phyloP scores from a whole-genome alignment of 2,113 vertebrate genomes.

The Prionailurus viverrinus region DNA sequence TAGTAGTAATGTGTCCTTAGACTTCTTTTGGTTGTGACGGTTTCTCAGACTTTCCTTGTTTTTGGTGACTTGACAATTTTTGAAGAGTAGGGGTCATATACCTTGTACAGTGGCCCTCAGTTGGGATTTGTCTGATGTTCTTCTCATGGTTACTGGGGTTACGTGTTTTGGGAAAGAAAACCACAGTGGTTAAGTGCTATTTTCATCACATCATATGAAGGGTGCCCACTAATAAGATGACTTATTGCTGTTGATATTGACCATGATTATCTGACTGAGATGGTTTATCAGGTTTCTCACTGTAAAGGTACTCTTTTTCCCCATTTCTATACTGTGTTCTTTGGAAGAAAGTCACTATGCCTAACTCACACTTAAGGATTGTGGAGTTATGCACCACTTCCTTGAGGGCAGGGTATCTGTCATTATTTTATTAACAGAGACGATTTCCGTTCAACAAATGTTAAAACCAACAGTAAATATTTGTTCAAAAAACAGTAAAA shows the following conservation, averaged over 20 bases:
- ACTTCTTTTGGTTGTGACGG: not conserved
- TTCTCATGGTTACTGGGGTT: slow-evolving; percentile 19
- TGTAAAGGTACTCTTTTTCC: not conserved
- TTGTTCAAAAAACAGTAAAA: slow-evolving; percentile 44
- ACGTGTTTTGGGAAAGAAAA: not conserved
- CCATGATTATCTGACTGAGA: not conserved
- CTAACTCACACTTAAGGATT: not conserved
- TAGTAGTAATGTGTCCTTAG: not conserved
- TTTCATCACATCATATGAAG: not conserved
- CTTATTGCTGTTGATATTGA: slow-evolving; percentile 36
- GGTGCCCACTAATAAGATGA: not conserved
- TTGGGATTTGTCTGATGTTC: slow-evolving; percentile 38
- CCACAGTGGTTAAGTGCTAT: not conserved
- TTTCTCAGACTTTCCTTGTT: slow-evolving; percentile 49
- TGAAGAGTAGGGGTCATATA: not conserved
- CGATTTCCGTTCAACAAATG: not conserved
- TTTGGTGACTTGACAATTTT: slow-evolving; percentile 39
- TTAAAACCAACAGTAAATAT: slow-evolving; percentile 56
- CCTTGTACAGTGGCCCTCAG: not conserved
- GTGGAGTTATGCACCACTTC: not conserved
- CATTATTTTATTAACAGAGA: slow-evolving; percentile 35
- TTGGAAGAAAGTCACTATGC: slow-evolving; percentile 21
- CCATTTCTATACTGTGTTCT: not conserved
- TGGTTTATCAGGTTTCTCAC: slow-evolving; percentile 16
- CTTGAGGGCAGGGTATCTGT: not conserved